These are phyloP conservation scores for Simalia tracyae DNA, from an alignment of 2,797 vertebrate genomes.

Conservation along the genomic window DNA sequence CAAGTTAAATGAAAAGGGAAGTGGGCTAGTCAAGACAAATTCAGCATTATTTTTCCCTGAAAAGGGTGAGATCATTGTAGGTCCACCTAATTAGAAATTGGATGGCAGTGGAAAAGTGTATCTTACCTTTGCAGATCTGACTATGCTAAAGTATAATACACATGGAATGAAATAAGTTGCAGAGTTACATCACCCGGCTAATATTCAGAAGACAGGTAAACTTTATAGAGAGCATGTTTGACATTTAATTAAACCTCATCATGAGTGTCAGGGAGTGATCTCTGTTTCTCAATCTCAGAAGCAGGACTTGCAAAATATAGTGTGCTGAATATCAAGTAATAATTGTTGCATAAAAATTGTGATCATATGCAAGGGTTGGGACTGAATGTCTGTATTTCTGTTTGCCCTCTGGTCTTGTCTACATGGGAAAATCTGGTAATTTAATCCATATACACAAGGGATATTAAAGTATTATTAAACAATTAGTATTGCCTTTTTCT, in stretches of 20 bases:
- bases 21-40: neutral
- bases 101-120: neutral
- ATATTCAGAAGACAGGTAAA: neutral
- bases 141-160: neutral
- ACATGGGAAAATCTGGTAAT: slow-evolving; percentile 15
- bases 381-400: slow-evolving; percentile 1
- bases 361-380: slow-evolving; percentile 29
- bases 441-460: slow-evolving; percentile 16
- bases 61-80: neutral
- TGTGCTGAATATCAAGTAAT: slow-evolving; percentile 53
- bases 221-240: slow-evolving; percentile 43
- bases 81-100: neutral
- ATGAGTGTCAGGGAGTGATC: slow-evolving; percentile 55
- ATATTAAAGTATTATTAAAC: neutral
- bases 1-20: neutral
- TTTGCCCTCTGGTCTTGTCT: slow-evolving; percentile 11
- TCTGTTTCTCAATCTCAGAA: slow-evolving; percentile 51
- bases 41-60: neutral
- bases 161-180: neutral
- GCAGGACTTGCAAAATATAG: neutral
- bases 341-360: slow-evolving; percentile 49
- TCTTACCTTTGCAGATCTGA: neutral
- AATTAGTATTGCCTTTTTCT: too few relatives aligned
- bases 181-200: neutral
- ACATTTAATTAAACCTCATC: slow-evolving; percentile 62